Conservation (phyloP, 2,113 vertebrate species). For the Colistium nudipinnis region DNA sequence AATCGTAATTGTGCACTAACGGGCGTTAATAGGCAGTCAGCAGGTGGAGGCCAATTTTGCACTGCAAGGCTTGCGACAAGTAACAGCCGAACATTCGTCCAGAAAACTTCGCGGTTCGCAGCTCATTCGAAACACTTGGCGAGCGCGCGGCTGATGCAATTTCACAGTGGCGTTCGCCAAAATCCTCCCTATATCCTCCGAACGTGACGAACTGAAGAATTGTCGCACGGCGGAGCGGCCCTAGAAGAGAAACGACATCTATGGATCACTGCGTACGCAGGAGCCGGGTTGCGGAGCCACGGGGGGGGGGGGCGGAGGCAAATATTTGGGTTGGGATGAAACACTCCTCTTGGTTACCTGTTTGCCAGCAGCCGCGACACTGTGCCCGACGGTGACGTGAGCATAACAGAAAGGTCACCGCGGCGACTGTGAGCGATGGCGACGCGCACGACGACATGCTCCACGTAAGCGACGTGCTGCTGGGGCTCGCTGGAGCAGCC, state of each 20-base stretch:
- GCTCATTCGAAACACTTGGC: conserved; percentile 27
- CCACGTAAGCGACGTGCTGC: conserved; percentile 89
- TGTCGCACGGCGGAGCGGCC: neutral
- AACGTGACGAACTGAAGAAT: conserved; percentile 24
- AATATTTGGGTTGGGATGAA: neutral
- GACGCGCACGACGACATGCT: conserved; percentile 89
- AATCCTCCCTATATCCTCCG: neutral
- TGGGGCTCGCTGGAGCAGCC: conserved; percentile 86
- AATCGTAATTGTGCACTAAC: neutral
- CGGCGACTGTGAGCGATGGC: conserved; percentile 89
- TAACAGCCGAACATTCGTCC: too few relatives aligned
- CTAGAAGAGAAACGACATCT: conserved; percentile 7
- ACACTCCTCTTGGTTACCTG: conserved; percentile 82
- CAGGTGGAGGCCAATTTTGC: neutral
- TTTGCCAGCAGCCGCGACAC: conserved; percentile 91
- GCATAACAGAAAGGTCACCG: conserved; percentile 91
- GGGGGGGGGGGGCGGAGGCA: neutral
- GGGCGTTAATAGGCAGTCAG: neutral
- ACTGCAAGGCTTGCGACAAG: conserved; percentile 2
- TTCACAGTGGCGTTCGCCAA: conserved; percentile 23
- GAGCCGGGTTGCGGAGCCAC: neutral
- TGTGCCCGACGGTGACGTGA: conserved; percentile 94
- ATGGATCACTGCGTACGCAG: neutral
- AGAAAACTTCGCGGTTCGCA: neutral
- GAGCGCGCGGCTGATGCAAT: neutral